Evolutionary conservation across 2,888 invertebrate species (phyloP).

Genomic region (Ormyrus thymus): DNA sequence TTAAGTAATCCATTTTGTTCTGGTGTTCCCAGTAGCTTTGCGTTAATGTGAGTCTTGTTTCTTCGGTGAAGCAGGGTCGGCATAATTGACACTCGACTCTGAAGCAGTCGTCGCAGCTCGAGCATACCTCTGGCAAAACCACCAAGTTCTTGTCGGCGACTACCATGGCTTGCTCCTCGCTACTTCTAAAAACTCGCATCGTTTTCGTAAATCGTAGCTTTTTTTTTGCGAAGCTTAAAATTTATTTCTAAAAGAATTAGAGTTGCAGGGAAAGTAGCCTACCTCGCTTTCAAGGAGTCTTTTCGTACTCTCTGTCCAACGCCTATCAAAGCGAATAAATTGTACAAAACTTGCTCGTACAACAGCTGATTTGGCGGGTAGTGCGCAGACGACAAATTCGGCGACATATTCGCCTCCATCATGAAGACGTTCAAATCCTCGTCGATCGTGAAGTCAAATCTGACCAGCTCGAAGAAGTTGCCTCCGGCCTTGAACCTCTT

Average conservation of each 20-base stretch:
- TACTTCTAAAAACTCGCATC: slow-evolving; percentile 56
- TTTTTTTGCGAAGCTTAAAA: slow-evolving; percentile 20
- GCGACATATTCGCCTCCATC: slow-evolving; percentile 99
- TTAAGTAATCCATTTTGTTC: slow-evolving; percentile 85
- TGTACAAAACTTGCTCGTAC: slow-evolving; percentile 95
- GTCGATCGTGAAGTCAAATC: slow-evolving; percentile 95
- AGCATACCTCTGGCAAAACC: slow-evolving; percentile 84
- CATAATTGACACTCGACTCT: slow-evolving; percentile 85
- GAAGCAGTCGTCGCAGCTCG: slow-evolving; percentile 80
- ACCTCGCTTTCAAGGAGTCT: slow-evolving; percentile 74
- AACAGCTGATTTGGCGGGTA: slow-evolving; percentile 91
- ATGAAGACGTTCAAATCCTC: slow-evolving; percentile 89
- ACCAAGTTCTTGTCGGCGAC: slow-evolving; percentile 88
- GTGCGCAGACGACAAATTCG: slow-evolving; percentile 95
- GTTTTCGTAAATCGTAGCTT: no score
- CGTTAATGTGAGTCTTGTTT: slow-evolving; percentile 79
- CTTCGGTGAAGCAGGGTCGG: slow-evolving; percentile 82
- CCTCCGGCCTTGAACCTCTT: slow-evolving; percentile 71
- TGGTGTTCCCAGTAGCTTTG: slow-evolving; percentile 87
- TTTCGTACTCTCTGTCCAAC: slow-evolving; percentile 78
- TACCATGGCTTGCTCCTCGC: slow-evolving; percentile 79
- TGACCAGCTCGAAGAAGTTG: slow-evolving; percentile 95
- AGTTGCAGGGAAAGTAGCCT: slow-evolving; percentile 6
- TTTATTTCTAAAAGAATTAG: slow-evolving; percentile 3
- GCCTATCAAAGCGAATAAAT: slow-evolving; percentile 87